Conservation (phyloP, 1,140 invertebrate species). For the Trissolcus basalis region DNA sequence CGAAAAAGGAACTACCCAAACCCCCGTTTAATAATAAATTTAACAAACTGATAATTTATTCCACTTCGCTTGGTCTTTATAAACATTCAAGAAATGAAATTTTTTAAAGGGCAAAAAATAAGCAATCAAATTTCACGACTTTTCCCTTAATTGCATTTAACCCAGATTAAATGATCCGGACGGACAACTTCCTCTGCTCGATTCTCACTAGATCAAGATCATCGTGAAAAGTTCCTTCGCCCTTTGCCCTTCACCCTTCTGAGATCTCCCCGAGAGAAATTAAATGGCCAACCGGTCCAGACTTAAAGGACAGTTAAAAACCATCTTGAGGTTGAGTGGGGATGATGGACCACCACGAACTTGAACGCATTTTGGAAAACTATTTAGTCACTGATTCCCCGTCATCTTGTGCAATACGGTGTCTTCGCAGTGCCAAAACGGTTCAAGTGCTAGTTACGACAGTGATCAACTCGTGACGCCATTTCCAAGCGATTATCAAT, state of each 20-base stretch:
- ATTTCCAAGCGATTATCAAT: slow-evolving; percentile 19
- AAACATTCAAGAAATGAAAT: no score
- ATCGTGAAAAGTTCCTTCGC: slow-evolving; percentile 9
- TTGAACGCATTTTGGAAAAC: slow-evolving; percentile 47
- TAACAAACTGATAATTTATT: no score
- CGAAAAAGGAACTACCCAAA: no score
- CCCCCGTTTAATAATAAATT: no score
- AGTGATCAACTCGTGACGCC: slow-evolving; percentile 33
- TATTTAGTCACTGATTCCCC: slow-evolving; percentile 56
- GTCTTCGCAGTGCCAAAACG: slow-evolving; percentile 19
- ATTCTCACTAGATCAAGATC: slow-evolving; percentile 31
- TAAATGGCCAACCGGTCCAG: slow-evolving; percentile 56
- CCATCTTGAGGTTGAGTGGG: slow-evolving; percentile 28
- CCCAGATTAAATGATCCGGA: slow-evolving; percentile 4
- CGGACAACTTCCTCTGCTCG: slow-evolving; percentile 29
- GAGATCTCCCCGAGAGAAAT: slow-evolving; percentile 41
- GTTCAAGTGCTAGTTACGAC: slow-evolving; percentile 18
- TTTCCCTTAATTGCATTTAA: not conserved
- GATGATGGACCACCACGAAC: slow-evolving; percentile 42
- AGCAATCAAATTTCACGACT: not conserved
- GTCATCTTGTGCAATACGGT: slow-evolving; percentile 60
- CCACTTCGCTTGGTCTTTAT: no score
- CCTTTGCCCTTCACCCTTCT: slow-evolving; percentile 38
- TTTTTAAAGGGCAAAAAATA: not conserved
- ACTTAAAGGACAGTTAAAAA: slow-evolving; percentile 56